Evolutionary conservation across 2,888 invertebrate genomes (phyloP).

Genomic region (Pharmacophagus antenor): DNA sequence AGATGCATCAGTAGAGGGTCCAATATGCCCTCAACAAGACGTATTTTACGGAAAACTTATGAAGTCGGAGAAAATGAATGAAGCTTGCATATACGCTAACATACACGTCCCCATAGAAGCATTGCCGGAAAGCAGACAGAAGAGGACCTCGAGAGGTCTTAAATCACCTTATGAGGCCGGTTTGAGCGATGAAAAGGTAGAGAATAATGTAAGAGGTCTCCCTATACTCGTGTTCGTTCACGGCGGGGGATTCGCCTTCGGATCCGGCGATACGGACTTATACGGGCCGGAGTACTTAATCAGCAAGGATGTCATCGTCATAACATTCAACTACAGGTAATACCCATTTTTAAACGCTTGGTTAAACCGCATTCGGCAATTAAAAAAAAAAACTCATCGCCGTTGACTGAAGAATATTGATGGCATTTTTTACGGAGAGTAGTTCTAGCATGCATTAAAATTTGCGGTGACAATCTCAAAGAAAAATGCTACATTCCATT

Average conservation of each 20-base stretch:
- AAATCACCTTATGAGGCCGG: constrained; percentile 39
- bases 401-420: too few species aligned
- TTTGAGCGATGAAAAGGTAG: constrained; percentile 30
- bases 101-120: constrained; percentile 58
- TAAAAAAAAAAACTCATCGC: too few species aligned
- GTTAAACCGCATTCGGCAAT: too few species aligned
- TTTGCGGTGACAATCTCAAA: too few species aligned
- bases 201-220: constrained; percentile 36
- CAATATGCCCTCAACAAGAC: constrained; percentile 82
- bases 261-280: constrained; percentile 64
- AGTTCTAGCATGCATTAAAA: too few species aligned
- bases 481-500: too few species aligned
- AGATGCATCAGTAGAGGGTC: constrained; percentile 80
- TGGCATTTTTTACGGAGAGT: too few species aligned
- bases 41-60: constrained; percentile 56
- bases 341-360: not conserved
- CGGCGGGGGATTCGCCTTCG: constrained; percentile 69
- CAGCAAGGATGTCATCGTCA: constrained; percentile 57
- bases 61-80: constrained; percentile 49
- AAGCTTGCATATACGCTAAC: constrained; percentile 67
- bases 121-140: constrained; percentile 36
- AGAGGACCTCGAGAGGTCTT: constrained; percentile 35
- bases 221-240: constrained; percentile 70
- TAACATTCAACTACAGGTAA: constrained; percentile 74
- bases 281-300: constrained; percentile 68